A percentile compares a stretch with the other conserved stretches of the same genome.
Evolutionary conservation across 2,888 invertebrate genomes (phyloP).

Genomic region (Pseudanteris insignis): DNA sequence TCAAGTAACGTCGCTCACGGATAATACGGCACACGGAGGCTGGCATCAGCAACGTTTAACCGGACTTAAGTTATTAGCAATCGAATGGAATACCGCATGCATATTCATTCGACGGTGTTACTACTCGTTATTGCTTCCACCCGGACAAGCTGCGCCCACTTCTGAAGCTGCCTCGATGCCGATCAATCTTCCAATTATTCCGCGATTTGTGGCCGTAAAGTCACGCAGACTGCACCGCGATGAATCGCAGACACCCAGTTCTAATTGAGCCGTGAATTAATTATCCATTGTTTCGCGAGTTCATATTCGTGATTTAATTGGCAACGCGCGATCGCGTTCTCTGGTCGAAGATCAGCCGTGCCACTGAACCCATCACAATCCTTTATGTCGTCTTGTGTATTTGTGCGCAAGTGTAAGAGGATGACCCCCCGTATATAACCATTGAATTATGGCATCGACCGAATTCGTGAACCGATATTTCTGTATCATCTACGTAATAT

Average conservation of each 20-base stretch:
- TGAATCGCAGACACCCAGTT: slow-evolving; percentile 22
- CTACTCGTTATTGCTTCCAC: slow-evolving; percentile 18
- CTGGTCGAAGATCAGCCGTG: slow-evolving; percentile 31
- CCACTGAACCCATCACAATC: slow-evolving; percentile 25
- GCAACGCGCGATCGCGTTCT: slow-evolving; percentile 9
- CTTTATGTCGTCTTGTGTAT: slow-evolving; percentile 28
- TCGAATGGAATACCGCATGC: slow-evolving; percentile 2
- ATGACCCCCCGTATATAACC: slow-evolving; percentile 51
- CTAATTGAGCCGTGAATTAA: slow-evolving; percentile 36
- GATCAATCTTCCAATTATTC: slow-evolving; percentile 25
- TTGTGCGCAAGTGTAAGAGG: slow-evolving; percentile 53
- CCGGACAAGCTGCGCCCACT: slow-evolving; percentile 1
- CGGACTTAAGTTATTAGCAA: slow-evolving; percentile 28
- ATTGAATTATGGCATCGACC: slow-evolving; percentile 49
- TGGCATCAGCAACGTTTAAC: slow-evolving; percentile 8
- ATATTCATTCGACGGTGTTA: slow-evolving; percentile 26
- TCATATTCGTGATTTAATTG: too few species aligned
- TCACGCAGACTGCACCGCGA: too few species aligned
- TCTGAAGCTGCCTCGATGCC: slow-evolving; percentile 7
- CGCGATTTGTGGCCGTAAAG: slow-evolving; percentile 17
- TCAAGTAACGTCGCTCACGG: slow-evolving; percentile 18
- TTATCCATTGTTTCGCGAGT: slow-evolving; percentile 31
- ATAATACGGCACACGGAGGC: slow-evolving; percentile 16
- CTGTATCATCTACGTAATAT: slow-evolving; percentile 29
- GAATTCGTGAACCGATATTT: slow-evolving; percentile 21